These are phyloP conservation scores for Ectropis crepuscularia DNA, from an alignment of 2,888 invertebrate genomes.

Conservation along the genomic window DNA sequence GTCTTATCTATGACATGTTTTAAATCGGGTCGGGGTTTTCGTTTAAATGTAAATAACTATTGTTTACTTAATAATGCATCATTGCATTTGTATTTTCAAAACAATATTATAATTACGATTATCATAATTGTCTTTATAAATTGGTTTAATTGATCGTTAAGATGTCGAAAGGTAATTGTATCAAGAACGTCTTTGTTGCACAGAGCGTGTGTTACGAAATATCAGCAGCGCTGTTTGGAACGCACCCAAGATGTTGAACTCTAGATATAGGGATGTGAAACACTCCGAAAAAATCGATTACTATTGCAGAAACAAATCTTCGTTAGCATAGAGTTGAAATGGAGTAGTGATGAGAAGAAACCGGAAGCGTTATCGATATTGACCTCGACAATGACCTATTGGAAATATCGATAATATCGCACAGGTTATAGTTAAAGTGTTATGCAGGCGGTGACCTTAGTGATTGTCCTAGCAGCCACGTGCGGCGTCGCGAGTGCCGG, in stretches of 20 bases:
- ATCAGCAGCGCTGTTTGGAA: slow-evolving; percentile 15
- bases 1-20: slow-evolving; percentile 38
- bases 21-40: slow-evolving; percentile 34
- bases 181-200: too few relatives aligned
- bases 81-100: neutral
- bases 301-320: slow-evolving; percentile 12
- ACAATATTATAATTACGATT: too few relatives aligned
- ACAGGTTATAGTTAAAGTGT: slow-evolving; percentile 18
- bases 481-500: slow-evolving; percentile 53
- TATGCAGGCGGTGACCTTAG: slow-evolving; percentile 53
- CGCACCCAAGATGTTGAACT: slow-evolving; percentile 11
- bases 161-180: too few relatives aligned
- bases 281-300: slow-evolving; percentile 15
- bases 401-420: slow-evolving; percentile 11
- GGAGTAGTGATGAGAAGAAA: slow-evolving; percentile 16
- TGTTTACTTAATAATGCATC: neutral
- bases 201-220: neutral
- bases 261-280: slow-evolving; percentile 8
- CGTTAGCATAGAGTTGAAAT: slow-evolving; percentile 9
- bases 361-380: slow-evolving; percentile 13
- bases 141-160: too few relatives aligned
- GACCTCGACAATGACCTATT: slow-evolving; percentile 27
- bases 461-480: slow-evolving; percentile 62
- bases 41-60: slow-evolving; percentile 2
- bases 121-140: too few relatives aligned